Percentiles rank a stretch among this genome's conserved stretches.
phyloP scores from a whole-genome alignment of 2,113 vertebrate species.

The Menura novaehollandiae region DNA sequence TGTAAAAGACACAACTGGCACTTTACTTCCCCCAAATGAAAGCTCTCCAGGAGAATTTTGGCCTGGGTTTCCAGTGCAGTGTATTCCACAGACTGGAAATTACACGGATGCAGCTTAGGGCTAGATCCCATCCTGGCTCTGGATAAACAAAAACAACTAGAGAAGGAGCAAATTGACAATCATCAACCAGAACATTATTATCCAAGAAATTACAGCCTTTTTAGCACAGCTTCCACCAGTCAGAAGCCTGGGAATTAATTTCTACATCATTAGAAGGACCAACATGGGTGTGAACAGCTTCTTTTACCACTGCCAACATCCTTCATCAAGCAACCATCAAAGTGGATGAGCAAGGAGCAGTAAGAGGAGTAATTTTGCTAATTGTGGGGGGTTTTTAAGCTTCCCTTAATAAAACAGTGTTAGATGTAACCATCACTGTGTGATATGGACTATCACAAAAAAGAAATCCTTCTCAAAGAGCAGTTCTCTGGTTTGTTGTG shows the following conservation, averaged over 20 bases:
- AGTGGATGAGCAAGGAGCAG: neutral
- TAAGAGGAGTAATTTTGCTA: neutral
- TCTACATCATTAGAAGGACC: neutral
- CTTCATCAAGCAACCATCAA: neutral
- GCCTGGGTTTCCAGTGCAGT: neutral
- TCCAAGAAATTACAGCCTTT: neutral
- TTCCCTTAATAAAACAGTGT: neutral
- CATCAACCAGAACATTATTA: neutral
- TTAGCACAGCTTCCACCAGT: neutral
- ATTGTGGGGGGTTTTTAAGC: rapidly evolving
- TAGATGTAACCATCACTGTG: neutral
- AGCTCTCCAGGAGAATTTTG: neutral
- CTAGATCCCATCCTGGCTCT: neutral
- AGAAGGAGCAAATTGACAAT: neutral
- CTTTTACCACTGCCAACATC: neutral
- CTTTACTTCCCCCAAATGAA: neutral
- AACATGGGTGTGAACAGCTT: neutral
- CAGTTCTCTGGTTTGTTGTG: neutral
- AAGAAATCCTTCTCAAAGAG: neutral
- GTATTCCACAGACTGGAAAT: neutral
- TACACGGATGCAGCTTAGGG: rapidly evolving
- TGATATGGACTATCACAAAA: neutral
- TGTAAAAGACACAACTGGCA: neutral
- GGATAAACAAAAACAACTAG: neutral
- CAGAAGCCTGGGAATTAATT: neutral